A percentile compares a stretch with the other conserved stretches of the same genome.
Evolutionary conservation across 2,888 invertebrate species (phyloP).

Genomic region (Julus scandinavius): DNA sequence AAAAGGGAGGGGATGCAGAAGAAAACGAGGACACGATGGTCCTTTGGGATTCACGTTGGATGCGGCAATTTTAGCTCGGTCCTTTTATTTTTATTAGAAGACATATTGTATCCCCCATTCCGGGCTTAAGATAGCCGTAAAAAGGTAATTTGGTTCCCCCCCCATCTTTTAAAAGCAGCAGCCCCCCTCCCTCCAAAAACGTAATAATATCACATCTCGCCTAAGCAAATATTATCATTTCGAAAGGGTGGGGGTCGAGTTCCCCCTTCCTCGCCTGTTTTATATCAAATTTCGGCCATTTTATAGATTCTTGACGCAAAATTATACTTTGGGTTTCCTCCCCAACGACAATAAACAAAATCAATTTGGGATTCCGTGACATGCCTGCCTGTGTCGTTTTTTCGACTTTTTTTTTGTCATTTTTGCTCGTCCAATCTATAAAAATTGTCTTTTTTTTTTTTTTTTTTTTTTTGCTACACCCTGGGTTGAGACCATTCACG

Average conservation of each 20-base stretch:
- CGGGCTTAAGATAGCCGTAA: slow-evolving; percentile 14
- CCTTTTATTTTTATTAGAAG: slow-evolving; percentile 33
- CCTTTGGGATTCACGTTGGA: slow-evolving; percentile 26
- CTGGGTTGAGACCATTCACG: slow-evolving; percentile 21
- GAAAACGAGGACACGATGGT: neutral
- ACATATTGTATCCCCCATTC: slow-evolving; percentile 13
- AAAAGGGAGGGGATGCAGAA: neutral
- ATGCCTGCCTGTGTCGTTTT: neutral
- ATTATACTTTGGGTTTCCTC: neutral
- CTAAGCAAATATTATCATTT: slow-evolving; percentile 33
- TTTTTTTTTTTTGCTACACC: neutral
- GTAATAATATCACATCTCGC: slow-evolving; percentile 27
- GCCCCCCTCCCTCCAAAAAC: neutral
- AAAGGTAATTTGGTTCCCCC: slow-evolving; percentile 17
- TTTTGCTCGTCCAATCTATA: neutral
- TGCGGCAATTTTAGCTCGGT: slow-evolving; percentile 12
- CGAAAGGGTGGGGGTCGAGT: neutral
- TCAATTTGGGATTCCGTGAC: slow-evolving; percentile 20
- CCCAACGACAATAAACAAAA: slow-evolving; percentile 10
- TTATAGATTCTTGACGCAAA: slow-evolving; percentile 5
- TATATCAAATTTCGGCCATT: slow-evolving; percentile 27
- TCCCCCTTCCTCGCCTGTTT: neutral
- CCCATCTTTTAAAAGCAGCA: neutral
- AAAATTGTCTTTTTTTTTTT: neutral
- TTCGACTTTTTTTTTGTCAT: neutral